Percentiles rank a stretch among this genome's conserved stretches.
phyloP scores from a whole-genome alignment of 2,888 invertebrate genomes.

The Mechanitis messenoides region DNA sequence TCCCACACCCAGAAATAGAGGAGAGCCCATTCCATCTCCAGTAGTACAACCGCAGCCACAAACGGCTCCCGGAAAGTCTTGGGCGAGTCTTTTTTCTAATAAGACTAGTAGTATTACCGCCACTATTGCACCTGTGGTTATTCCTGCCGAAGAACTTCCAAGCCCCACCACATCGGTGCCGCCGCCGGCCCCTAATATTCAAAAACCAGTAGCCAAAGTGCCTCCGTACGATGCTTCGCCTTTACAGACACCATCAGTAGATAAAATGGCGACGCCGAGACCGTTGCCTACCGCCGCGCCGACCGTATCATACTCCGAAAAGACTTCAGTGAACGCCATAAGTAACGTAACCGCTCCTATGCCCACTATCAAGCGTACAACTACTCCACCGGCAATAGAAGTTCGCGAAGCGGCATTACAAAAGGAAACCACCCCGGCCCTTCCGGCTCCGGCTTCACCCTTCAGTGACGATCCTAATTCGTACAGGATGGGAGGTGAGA shows the following conservation, averaged over 20 bases:
- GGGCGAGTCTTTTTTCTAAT: slow-evolving; percentile 81
- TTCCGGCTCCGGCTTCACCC: slow-evolving; percentile 65
- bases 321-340: slow-evolving; percentile 55
- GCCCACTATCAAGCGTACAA: slow-evolving; percentile 37
- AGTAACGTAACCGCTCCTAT: slow-evolving; percentile 40
- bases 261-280: slow-evolving; percentile 46
- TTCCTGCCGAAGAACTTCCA: slow-evolving; percentile 50
- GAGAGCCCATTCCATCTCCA: slow-evolving; percentile 53
- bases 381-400: slow-evolving; percentile 36
- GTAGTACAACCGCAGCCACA: slow-evolving; percentile 54
- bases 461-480: slow-evolving; percentile 81
- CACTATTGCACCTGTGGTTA: slow-evolving; percentile 35
- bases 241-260: slow-evolving; percentile 43
- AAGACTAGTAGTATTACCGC: slow-evolving; percentile 41
- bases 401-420: slow-evolving; percentile 40
- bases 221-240: slow-evolving; percentile 77
- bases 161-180: slow-evolving; percentile 49
- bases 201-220: slow-evolving; percentile 79
- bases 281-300: slow-evolving; percentile 33
- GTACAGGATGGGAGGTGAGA: slow-evolving; percentile 83
- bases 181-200: slow-evolving; percentile 48
- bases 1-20: slow-evolving; percentile 64
- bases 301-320: slow-evolving; percentile 55
- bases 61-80: slow-evolving; percentile 74
- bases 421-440: slow-evolving; percentile 53